Conservation (phyloP, 1,140 invertebrate genomes). For the Drosophila kikkawai region DNA sequence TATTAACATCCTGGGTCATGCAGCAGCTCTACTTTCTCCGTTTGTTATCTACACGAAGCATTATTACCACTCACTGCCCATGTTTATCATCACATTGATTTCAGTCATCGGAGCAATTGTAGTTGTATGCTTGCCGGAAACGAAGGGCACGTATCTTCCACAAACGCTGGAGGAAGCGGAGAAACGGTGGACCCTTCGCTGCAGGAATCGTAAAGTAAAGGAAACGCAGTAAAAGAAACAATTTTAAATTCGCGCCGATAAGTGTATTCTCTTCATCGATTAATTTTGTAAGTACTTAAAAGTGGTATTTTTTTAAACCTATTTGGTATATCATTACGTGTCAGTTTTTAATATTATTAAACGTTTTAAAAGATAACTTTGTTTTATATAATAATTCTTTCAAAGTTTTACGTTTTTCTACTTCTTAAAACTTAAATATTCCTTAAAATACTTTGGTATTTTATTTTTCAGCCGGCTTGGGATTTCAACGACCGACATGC, state of each 20-base stretch:
- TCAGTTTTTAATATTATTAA: background rate
- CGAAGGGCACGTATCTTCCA: slow-evolving; percentile 91
- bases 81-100: slow-evolving; percentile 89
- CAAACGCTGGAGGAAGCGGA: slow-evolving; percentile 86
- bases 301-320: background rate
- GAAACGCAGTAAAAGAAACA: background rate
- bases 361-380: background rate
- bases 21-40: slow-evolving; percentile 91
- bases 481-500: too few species aligned
- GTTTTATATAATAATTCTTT: background rate
- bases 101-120: slow-evolving; percentile 90
- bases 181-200: slow-evolving; percentile 19
- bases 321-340: background rate
- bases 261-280: background rate
- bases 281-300: background rate
- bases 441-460: background rate
- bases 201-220: background rate
- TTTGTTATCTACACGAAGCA: slow-evolving; percentile 92
- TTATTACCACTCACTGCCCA: slow-evolving; percentile 88
- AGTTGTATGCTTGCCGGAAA: slow-evolving; percentile 92
- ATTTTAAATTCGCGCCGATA: background rate
- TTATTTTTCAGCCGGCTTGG: background rate
- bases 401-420: background rate
- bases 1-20: slow-evolving; percentile 93
- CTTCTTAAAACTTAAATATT: background rate